Conservation (phyloP, 2,888 invertebrate species). For the Lymantria dispar region DNA sequence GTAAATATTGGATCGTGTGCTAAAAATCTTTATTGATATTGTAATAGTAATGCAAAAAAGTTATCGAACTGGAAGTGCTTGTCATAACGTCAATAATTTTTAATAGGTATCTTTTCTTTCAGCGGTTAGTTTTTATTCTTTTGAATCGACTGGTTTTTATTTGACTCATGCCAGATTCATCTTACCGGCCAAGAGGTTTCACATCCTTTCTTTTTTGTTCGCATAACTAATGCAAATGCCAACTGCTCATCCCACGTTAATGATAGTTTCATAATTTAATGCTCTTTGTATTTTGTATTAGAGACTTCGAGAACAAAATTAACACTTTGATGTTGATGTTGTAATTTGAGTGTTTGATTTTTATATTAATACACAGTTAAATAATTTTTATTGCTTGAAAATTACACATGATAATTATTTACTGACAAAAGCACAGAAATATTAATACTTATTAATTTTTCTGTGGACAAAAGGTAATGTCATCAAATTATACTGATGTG, state of each 20-base stretch:
- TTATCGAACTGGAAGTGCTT: conserved; percentile 35
- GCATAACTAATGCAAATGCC: conserved; percentile 51
- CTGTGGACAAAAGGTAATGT: too few relatives aligned
- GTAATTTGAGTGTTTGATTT: not conserved
- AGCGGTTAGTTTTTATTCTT: conserved; percentile 48
- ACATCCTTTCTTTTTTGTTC: conserved; percentile 50
- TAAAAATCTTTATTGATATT: conserved; percentile 20
- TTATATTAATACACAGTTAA: not conserved
- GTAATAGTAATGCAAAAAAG: conserved; percentile 32
- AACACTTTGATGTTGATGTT: not conserved
- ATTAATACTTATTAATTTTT: too few relatives aligned
- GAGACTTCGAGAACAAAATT: conserved; percentile 4
- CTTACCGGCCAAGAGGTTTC: conserved; percentile 33
- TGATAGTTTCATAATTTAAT: conserved; percentile 32
- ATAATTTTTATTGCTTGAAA: not conserved
- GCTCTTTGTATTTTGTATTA: conserved; percentile 16
- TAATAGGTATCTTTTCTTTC: conserved; percentile 38
- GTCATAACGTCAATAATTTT: conserved; percentile 48
- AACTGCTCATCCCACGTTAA: conserved; percentile 50
- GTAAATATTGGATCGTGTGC: conserved; percentile 13
- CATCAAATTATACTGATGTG: too few relatives aligned
- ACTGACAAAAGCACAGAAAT: too few relatives aligned
- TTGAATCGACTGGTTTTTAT: conserved; percentile 46
- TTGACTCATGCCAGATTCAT: conserved; percentile 53
- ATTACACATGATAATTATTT: not conserved